phyloP scores from a whole-genome alignment of 2,113 vertebrate genomes.

The Colaptes auratus region DNA sequence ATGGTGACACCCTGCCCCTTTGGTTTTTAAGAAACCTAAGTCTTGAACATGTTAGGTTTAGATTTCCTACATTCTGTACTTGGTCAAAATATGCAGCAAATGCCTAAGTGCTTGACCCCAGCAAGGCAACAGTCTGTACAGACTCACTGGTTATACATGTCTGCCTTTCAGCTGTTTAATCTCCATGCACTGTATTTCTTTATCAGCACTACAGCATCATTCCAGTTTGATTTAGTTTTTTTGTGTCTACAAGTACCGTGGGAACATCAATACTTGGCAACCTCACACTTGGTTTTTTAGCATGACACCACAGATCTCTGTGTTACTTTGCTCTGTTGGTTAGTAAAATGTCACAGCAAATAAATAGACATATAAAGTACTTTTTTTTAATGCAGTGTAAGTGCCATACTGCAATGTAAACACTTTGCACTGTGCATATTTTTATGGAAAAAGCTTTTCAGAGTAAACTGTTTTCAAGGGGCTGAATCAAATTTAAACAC shows the following conservation, averaged over 20 bases:
- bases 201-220: conserved; percentile 11
- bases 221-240: conserved; percentile 17
- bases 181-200: conserved; percentile 24
- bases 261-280: conserved; percentile 59
- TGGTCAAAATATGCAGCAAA: conserved; percentile 48
- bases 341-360: conserved; percentile 38
- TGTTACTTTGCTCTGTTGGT: conserved; percentile 1
- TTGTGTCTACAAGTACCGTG: conserved; percentile 40
- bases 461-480: conserved; percentile 15
- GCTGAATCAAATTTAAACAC: conserved; percentile 3
- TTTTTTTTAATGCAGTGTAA: conserved; percentile 5
- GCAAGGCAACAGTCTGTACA: conserved; percentile 24
- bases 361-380: neutral
- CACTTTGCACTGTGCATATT: neutral
- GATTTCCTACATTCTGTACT: conserved; percentile 9
- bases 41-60: neutral
- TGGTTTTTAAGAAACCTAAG: neutral
- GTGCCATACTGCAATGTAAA: neutral
- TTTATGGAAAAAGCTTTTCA: conserved; percentile 13
- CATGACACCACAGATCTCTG: neutral
- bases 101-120: conserved; percentile 1
- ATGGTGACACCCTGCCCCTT: rapidly evolving
- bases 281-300: conserved; percentile 11
- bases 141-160: neutral
- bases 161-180: conserved; percentile 33